Conservation (phyloP, 1,140 invertebrate genomes). For the Listronotus oregonensis region DNA sequence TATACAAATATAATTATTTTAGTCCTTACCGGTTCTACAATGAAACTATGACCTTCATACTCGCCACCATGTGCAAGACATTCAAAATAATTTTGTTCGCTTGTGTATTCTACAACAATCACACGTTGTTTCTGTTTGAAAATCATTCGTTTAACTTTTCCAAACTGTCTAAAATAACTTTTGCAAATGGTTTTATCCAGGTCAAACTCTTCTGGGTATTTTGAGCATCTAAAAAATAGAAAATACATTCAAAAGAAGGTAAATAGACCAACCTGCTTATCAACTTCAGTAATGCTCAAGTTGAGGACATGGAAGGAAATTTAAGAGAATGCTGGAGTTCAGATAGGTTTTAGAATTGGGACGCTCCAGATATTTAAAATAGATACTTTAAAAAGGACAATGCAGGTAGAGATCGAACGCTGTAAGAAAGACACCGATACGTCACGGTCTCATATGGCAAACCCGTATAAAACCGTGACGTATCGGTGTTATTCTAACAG, state of each 20-base stretch:
- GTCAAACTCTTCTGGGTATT: constrained; percentile 69
- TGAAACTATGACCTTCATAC: constrained; percentile 66
- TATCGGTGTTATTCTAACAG: too few relatives aligned
- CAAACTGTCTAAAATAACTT: constrained; percentile 69
- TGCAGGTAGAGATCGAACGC: too few relatives aligned
- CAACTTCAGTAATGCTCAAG: too few relatives aligned
- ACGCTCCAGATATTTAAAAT: background rate
- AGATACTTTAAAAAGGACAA: too few relatives aligned
- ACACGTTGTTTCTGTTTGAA: constrained; percentile 63
- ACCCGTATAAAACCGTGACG: too few relatives aligned
- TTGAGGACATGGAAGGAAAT: too few relatives aligned
- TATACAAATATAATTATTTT: too few relatives aligned
- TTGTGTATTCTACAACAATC: constrained; percentile 67
- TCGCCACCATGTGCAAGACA: constrained; percentile 64
- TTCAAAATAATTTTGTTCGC: constrained; percentile 59
- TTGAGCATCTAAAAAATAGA: constrained; percentile 59
- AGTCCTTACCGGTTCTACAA: constrained; percentile 53
- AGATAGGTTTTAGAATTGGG: background rate
- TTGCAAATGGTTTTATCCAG: constrained; percentile 63
- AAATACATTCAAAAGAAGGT: background rate
- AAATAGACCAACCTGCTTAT: too few relatives aligned
- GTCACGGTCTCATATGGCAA: too few relatives aligned
- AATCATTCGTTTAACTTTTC: constrained; percentile 64
- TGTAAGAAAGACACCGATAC: too few relatives aligned
- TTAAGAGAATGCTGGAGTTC: too few relatives aligned